These are phyloP conservation scores for Lipotes vexillifer DNA, from an alignment of 2,113 vertebrate species.

Conservation along the genomic window DNA sequence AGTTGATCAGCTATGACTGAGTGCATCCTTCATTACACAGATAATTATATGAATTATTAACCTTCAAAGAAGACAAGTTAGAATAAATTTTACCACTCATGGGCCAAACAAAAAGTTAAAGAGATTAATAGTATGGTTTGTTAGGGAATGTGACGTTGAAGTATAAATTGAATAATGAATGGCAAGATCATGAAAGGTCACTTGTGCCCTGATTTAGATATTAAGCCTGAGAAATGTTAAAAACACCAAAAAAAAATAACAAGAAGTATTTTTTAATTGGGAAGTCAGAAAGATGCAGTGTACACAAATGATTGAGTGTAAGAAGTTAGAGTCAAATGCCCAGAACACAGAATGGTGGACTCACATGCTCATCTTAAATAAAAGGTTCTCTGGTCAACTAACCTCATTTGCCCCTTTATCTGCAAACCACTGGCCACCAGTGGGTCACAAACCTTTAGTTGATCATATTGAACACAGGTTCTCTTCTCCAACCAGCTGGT, in stretches of 20 bases:
- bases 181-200: neutral
- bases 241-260: neutral
- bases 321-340: neutral
- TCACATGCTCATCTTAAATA: neutral
- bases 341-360: neutral
- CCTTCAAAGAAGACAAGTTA: neutral
- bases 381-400: neutral
- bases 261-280: neutral
- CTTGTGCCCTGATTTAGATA: neutral
- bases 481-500: neutral
- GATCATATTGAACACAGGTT: neutral
- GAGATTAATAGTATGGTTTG: neutral
- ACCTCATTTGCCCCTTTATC: neutral
- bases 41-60: neutral
- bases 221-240: neutral
- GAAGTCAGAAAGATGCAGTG: neutral
- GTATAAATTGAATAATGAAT: neutral
- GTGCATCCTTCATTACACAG: neutral
- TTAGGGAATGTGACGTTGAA: constrained; percentile 20
- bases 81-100: neutral
- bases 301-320: neutral
- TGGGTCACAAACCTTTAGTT: neutral
- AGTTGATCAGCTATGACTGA: neutral
- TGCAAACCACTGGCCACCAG: neutral
- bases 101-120: constrained; percentile 25